Evolutionary conservation across 2,888 invertebrate genomes (phyloP).

Genomic region (Clivina fossor): DNA sequence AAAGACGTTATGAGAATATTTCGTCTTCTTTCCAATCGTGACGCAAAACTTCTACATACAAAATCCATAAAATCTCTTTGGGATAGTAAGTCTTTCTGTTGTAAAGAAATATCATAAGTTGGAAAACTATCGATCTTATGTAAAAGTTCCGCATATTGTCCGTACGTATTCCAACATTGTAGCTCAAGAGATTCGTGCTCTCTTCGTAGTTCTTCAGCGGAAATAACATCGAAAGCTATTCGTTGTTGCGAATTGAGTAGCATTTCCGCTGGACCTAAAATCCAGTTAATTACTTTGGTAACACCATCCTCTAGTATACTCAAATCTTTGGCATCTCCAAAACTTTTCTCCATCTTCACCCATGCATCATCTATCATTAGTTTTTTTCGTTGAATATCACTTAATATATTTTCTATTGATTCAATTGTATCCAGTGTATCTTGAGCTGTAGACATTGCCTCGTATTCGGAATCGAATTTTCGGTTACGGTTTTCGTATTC

Average conservation of each 20-base stretch:
- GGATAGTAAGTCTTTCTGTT: conserved; percentile 66
- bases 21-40: conserved; percentile 69
- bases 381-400: conserved; percentile 62
- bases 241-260: conserved; percentile 69
- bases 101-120: conserved; percentile 50
- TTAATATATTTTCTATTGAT: conserved; percentile 59
- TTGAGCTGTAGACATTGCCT: conserved; percentile 57
- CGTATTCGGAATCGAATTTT: conserved; percentile 51
- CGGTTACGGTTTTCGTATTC: conserved; percentile 52
- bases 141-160: conserved; percentile 74
- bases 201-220: conserved; percentile 71
- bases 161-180: conserved; percentile 77
- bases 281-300: conserved; percentile 75
- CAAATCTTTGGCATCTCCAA: conserved; percentile 64
- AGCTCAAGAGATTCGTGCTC: conserved; percentile 76
- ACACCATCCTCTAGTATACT: conserved; percentile 64
- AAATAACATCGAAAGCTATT: conserved; percentile 71
- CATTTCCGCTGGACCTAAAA: conserved; percentile 73
- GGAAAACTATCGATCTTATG: conserved; percentile 68
- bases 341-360: conserved; percentile 60
- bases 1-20: conserved; percentile 74
- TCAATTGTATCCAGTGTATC: conserved; percentile 64
- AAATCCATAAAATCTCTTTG: conserved; percentile 82
- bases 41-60: conserved; percentile 75
- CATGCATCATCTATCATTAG: conserved; percentile 63